Conservation (phyloP, 53 echinoderm and acorn worm species). For the Crossaster papposus region DNA sequence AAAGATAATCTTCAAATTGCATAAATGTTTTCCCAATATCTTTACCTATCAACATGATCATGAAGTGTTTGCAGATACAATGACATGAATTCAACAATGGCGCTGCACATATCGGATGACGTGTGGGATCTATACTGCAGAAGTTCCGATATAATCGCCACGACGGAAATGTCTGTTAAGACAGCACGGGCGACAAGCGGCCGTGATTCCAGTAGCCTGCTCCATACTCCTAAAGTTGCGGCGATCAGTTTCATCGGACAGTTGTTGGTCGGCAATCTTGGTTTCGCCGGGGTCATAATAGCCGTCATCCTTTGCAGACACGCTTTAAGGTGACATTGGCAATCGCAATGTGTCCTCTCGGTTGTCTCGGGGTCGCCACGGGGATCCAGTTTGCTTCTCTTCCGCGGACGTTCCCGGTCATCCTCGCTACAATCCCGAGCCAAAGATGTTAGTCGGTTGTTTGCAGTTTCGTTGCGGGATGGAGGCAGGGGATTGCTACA, state of each 20-base stretch:
- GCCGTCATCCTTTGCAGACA: slow-evolving; percentile 6
- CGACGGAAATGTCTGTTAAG: slow-evolving; percentile 11
- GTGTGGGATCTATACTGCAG: background rate
- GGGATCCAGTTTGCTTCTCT: background rate
- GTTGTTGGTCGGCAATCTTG: background rate
- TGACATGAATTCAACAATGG: slow-evolving; percentile 27
- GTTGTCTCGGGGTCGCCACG: background rate
- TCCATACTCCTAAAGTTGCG: slow-evolving; percentile 6
- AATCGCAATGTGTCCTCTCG: background rate
- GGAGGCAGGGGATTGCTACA: background rate
- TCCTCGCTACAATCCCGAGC: background rate
- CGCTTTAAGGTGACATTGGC: background rate
- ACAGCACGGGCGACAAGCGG: background rate
- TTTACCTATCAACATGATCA: slow-evolving; percentile 34
- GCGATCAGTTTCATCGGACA: slow-evolving; percentile 5
- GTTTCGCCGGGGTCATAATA: background rate
- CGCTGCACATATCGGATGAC: slow-evolving; percentile 15
- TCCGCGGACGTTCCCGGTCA: background rate
- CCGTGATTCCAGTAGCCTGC: slow-evolving; percentile 2
- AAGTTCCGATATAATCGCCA: slow-evolving; percentile 23
- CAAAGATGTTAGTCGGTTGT: background rate
- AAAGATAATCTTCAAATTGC: background rate
- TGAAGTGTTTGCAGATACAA: background rate
- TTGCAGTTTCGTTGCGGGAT: background rate
- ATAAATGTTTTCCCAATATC: background rate